phyloP scores from a whole-genome alignment of 2,113 vertebrate species.

The Saimiri boliviensis region DNA sequence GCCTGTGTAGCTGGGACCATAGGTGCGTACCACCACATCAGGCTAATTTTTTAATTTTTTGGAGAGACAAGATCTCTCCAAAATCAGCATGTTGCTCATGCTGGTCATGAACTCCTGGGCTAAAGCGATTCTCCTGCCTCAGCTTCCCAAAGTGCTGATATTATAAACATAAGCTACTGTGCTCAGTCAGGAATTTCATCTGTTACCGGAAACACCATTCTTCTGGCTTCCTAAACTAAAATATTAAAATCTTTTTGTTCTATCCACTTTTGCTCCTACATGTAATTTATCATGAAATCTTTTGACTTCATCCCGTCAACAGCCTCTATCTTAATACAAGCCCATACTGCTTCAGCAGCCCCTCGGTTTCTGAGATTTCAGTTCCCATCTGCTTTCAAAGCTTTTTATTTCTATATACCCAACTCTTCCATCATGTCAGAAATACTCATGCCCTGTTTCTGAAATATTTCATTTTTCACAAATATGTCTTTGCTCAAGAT shows the following conservation, averaged over 20 bases:
- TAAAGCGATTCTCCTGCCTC: background rate
- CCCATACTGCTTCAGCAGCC: background rate
- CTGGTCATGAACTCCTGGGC: background rate
- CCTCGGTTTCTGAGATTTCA: background rate
- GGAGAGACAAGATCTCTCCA: background rate
- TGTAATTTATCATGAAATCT: background rate
- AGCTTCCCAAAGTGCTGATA: background rate
- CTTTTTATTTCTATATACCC: background rate
- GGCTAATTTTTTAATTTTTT: background rate
- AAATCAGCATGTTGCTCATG: background rate
- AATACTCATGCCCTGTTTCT: background rate
- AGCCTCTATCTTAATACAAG: background rate
- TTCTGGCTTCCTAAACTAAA: conserved; percentile 29
- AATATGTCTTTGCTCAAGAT: conserved; percentile 31
- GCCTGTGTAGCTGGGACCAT: background rate
- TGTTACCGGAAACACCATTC: background rate
- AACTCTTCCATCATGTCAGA: background rate
- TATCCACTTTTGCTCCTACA: background rate
- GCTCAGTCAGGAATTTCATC: background rate
- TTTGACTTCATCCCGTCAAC: background rate
- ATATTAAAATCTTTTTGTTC: background rate
- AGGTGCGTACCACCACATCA: background rate
- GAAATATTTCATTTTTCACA: conserved; percentile 11
- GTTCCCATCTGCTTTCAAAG: background rate
- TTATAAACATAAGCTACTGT: background rate